phyloP scores from a whole-genome alignment of 2,888 invertebrate species.

The Heliconius cydno region DNA sequence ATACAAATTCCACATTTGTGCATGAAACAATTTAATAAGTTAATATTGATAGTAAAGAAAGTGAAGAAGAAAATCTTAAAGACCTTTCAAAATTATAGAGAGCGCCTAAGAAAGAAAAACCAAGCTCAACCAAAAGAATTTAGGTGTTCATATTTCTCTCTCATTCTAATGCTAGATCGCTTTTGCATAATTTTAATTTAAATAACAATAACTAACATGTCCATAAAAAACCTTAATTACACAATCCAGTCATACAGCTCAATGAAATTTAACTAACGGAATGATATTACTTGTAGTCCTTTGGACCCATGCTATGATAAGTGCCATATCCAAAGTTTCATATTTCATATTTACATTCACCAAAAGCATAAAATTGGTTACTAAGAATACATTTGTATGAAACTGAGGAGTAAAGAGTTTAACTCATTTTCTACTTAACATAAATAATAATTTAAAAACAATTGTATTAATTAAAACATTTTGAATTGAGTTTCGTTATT shows the following conservation, averaged over 20 bases:
- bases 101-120: background rate
- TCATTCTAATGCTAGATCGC: background rate
- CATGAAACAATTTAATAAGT: background rate
- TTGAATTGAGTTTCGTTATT: background rate
- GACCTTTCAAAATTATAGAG: background rate
- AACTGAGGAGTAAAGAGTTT: conserved; percentile 20
- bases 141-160: background rate
- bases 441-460: background rate
- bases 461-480: background rate
- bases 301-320: conserved; percentile 12
- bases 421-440: conserved; percentile 24
- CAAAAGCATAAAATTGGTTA: background rate
- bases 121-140: background rate
- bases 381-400: background rate
- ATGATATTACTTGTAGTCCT: conserved; percentile 43
- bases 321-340: background rate
- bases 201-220: background rate
- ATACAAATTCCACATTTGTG: background rate
- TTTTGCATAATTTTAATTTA: background rate
- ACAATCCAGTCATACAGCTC: background rate
- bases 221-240: background rate
- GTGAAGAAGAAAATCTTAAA: background rate
- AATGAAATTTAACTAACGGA: conserved; percentile 43
- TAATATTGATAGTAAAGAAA: background rate
- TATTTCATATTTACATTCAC: background rate